Conservation (phyloP, 2,888 invertebrate species). For the Ochlodes sylvanus region DNA sequence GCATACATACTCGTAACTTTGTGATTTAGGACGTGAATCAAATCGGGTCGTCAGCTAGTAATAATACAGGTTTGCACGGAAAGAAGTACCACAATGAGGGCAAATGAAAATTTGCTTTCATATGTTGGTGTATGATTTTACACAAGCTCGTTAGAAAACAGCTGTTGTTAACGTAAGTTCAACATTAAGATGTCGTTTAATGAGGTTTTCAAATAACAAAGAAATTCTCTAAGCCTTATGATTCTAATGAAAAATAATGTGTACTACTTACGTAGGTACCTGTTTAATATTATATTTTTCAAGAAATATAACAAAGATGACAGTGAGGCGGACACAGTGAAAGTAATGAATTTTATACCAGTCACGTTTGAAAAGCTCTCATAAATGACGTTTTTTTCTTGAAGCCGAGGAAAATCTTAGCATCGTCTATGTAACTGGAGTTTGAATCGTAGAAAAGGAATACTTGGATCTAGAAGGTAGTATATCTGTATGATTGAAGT, state of each 20-base stretch:
- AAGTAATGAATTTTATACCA: conserved; percentile 22
- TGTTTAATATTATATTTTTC: conserved; percentile 2
- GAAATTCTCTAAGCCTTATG: conserved; percentile 1
- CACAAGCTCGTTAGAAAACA: background rate
- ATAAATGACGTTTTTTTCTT: conserved; percentile 19
- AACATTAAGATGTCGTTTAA: background rate
- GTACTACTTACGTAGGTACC: background rate
- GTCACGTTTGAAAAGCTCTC: conserved; percentile 22
- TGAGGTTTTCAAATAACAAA: conserved; percentile 6
- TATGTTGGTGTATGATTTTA: background rate
- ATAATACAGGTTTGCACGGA: too few relatives aligned
- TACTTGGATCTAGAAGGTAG: too few relatives aligned
- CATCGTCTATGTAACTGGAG: conserved; percentile 19
- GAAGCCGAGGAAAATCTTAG: conserved; percentile 17
- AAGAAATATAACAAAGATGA: conserved; percentile 1
- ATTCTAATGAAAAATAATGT: conserved; percentile 10
- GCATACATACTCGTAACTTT: conserved; percentile 6
- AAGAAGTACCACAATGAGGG: too few relatives aligned
- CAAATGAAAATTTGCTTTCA: background rate
- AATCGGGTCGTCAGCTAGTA: background rate
- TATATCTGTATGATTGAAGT: too few relatives aligned
- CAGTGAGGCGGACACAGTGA: conserved; percentile 1
- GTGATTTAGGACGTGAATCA: conserved; percentile 2
- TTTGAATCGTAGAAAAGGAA: conserved; percentile 22
- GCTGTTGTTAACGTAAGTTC: background rate